Percentiles rank a stretch among this genome's conserved stretches.
phyloP scores from a whole-genome alignment of 1,140 invertebrate species.

The Tetragonula clypearis region DNA sequence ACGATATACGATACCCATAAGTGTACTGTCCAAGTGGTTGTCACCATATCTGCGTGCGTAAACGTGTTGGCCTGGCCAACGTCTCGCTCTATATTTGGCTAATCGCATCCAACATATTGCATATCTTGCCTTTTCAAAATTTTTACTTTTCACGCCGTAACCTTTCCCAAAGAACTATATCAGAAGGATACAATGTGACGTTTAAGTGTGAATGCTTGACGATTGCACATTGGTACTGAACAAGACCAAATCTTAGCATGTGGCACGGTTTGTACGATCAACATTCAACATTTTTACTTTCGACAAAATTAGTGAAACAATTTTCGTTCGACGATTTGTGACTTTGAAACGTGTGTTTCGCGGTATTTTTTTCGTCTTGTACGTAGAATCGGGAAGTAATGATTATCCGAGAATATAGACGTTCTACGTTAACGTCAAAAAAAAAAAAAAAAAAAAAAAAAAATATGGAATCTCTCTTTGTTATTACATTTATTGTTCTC shows the following conservation, averaged over 20 bases:
- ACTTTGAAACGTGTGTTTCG: background rate
- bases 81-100: conserved; percentile 81
- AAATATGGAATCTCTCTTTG: conserved; percentile 9
- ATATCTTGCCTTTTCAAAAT: conserved; percentile 71
- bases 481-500: conserved; percentile 22
- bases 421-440: background rate
- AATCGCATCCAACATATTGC: conserved; percentile 80
- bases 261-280: conserved; percentile 55
- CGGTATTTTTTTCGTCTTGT: background rate
- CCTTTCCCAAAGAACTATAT: conserved; percentile 54
- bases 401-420: background rate
- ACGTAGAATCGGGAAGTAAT: background rate
- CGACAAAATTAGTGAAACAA: conserved; percentile 15
- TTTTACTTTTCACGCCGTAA: conserved; percentile 66
- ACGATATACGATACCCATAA: conserved; percentile 67
- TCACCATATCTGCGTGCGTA: conserved; percentile 70
- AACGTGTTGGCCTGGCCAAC: conserved; percentile 72
- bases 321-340: background rate
- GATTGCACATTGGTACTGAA: conserved; percentile 46
- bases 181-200: conserved; percentile 62
- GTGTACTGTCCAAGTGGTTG: conserved; percentile 70
- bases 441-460: no score
- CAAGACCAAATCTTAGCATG: conserved; percentile 59
- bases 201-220: conserved; percentile 54
- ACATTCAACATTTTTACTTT: conserved; percentile 47